Evolutionary conservation across 2,797 vertebrate species (phyloP).

Genomic region (Acestrorhynchus altus): DNA sequence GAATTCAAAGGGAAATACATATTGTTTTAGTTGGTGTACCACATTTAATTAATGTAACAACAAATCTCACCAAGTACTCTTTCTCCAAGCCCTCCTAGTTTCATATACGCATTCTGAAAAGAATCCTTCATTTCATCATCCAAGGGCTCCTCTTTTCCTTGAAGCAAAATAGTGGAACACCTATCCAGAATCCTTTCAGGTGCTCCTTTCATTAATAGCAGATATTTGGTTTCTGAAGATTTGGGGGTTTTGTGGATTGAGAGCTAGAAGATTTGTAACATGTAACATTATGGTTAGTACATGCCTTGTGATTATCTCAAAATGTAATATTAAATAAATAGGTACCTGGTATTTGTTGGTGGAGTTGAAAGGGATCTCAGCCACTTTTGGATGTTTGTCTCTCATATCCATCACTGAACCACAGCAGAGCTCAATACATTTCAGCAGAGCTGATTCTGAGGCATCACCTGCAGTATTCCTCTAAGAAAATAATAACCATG

Average conservation of each 20-base stretch:
- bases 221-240: slow-evolving; percentile 82
- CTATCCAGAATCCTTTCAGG: slow-evolving; percentile 94
- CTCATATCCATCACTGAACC: slow-evolving; percentile 88
- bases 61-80: slow-evolving; percentile 85
- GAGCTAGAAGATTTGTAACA: slow-evolving; percentile 81
- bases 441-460: slow-evolving; percentile 93
- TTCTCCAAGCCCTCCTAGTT: slow-evolving; percentile 93
- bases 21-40: background rate
- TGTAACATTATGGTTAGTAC: too few species aligned
- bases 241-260: slow-evolving; percentile 90
- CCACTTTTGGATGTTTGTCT: slow-evolving; percentile 83
- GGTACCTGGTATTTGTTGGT: slow-evolving; percentile 96
- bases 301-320: too few species aligned
- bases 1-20: too few species aligned
- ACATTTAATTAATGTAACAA: background rate
- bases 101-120: slow-evolving; percentile 93
- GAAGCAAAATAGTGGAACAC: slow-evolving; percentile 87
- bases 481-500: slow-evolving; percentile 66
- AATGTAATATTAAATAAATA: background rate
- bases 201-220: slow-evolving; percentile 96
- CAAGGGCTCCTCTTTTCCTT: slow-evolving; percentile 88
- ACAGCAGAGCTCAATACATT: slow-evolving; percentile 94
- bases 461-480: slow-evolving; percentile 92
- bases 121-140: slow-evolving; percentile 92
- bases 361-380: slow-evolving; percentile 96